Base-by-base conservation (phyloP, 1,140 invertebrate species). In the Bursaphelenchus mucronatus region DNA sequence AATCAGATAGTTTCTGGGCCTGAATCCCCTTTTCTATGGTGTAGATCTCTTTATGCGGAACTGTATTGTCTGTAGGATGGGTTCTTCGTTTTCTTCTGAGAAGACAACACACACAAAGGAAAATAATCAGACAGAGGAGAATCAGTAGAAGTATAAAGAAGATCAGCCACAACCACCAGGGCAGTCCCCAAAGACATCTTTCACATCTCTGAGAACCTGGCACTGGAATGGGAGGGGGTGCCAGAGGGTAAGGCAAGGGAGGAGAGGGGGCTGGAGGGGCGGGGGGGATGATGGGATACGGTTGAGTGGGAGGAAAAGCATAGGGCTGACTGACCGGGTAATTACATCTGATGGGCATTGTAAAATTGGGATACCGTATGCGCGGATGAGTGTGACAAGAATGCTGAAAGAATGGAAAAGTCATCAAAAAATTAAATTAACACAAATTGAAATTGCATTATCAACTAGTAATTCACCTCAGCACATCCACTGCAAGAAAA, bases 401-500 rank as follows among this genome's bases (percentile, higher is more conserved):
- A 39, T 54, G 61, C 66, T 67, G 21, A 55, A 67, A 40, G n/a
- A 17, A 17, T 4, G 41, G 49, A 17, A 6, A 47, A 17, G 19
- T 30, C 8, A 43, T 50, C 19, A 21, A n/a, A 62, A 62, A 50
- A n/a, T 44, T 30, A 17, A 58, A 17, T 62, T 30, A 17, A 30
- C 30, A 30, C 30, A 30, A 30, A 15, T 50, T 50, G n/a, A 4
- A 15, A 50, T 50, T 19, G 17, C n/a, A 50, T 61, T 7, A 45
- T 46, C 30, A 30, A 30, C 30, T 30, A n/a, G 6, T 3, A 13
- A 40, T 43, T 51, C 30, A 68, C 66, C 46, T 68, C 66, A 17
- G 64, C 64, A 66, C 66, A 68, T n/a, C 63, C 63, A 61, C 66
- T 46, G 41, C 66, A 68, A 19, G 65, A 39, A 49, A 68, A 50